Conservation (phyloP, 2,797 vertebrate genomes). For the Huso huso region DNA sequence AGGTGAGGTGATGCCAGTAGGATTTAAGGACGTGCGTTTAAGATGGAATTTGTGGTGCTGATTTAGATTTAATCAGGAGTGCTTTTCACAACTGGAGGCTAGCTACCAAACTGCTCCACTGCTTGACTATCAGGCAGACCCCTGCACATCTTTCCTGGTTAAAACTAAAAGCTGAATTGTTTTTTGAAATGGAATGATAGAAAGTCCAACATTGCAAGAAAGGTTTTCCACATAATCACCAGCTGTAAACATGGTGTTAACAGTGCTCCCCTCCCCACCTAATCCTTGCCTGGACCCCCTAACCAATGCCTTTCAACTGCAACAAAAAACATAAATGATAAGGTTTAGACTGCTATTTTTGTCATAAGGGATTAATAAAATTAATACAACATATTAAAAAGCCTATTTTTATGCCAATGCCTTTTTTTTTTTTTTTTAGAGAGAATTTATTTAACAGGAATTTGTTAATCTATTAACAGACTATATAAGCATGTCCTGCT, state of each 20-base stretch:
- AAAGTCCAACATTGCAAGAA: not conserved
- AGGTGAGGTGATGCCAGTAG: conserved; percentile 11
- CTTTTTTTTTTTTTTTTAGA: conserved; percentile 46
- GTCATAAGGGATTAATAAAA: conserved; percentile 34
- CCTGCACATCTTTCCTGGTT: not conserved
- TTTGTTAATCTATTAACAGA: conserved; percentile 9
- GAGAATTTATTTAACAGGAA: conserved; percentile 55
- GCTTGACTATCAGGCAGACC: not conserved
- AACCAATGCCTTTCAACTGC: no score
- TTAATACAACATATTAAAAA: conserved; percentile 29
- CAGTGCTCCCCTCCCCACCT: conserved; percentile 12
- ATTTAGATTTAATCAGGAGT: conserved; percentile 1
- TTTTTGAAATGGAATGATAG: not conserved
- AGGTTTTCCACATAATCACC: conserved; percentile 29
- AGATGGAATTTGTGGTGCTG: not conserved
- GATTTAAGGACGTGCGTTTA: not conserved
- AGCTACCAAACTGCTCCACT: no score
- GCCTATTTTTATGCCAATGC: conserved; percentile 65
- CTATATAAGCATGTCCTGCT: not conserved
- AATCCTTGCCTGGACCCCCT: conserved; percentile 9
- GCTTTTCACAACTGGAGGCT: not conserved
- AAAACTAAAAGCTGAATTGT: not conserved
- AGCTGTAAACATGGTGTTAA: conserved; percentile 17
- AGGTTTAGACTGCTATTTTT: conserved; percentile 52
- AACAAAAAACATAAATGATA: no score